Evolutionary conservation across 2,888 invertebrate species (phyloP), one percentile per base, ranked within the genome.

Genomic region (Caenorhabditis afra): DNA sequence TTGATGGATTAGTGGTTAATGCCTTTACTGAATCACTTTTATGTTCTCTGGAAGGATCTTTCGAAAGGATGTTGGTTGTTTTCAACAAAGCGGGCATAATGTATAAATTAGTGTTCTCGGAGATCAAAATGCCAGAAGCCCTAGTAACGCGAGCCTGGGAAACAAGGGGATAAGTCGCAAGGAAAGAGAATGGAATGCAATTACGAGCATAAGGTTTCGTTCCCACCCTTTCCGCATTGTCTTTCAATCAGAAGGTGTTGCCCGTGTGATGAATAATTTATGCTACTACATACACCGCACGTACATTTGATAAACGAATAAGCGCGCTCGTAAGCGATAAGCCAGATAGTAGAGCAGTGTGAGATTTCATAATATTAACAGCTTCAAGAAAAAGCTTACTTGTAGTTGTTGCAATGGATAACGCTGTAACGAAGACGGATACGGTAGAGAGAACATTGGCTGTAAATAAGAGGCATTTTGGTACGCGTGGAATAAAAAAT

Each of bases 121-220:
- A 70, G 53, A 61, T 45, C 61, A 68, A 45, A 50, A 67, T 50
- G n/a, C 12, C 23, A 49, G 73, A 73, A 73, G 73, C 73, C 73
- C 14, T 73, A 64, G 20, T 10, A 49, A 12, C 18, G 18, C 55
- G 22, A 62, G 61, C 53, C 41, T 68, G 58, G 23, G n/a, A 20
- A 18, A 35, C n/a, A n/a, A n/a, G n/a, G 52, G 49, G 39, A 37
- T 35, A 29, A 29, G 7, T 7, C 29, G 29, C 29, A 7, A 29
- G 29, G 41, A 58, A 47, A 35, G 47, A 45, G 20, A 39, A 55
- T 50, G 35, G 18, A 47, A 64, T 41, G 55, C 55, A 73, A 64
- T 73, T 73, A 58, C 11, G 22, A 50, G 39, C 22, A 71, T 73
- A 73, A 52, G 73, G 73, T 62, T 73, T 73, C 73, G 41, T 41